A percentile compares a stretch with the other conserved stretches of the same genome.
phyloP scores from a whole-genome alignment of 2,113 vertebrate species.

The Poicephalus meyeri region DNA sequence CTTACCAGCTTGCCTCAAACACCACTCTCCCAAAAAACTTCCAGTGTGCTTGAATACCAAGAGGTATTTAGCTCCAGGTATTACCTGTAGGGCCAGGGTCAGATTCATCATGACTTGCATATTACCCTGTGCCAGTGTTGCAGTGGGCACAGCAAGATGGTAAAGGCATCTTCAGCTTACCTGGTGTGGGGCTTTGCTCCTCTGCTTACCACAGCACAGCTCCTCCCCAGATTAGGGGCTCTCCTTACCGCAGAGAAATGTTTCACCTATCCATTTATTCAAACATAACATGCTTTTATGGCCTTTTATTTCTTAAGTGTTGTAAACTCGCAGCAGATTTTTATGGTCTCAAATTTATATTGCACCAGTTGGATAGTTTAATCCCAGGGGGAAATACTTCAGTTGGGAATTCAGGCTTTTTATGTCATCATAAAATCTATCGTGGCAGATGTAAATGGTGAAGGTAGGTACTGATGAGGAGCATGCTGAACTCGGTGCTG shows the following conservation, averaged over 20 bases:
- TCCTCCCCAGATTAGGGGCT: not conserved
- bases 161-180: not conserved
- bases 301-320: slow-evolving; percentile 31
- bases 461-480: not conserved
- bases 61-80: not conserved
- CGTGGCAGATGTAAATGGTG: not conserved
- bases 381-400: not conserved
- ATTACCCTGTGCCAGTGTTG: accelerated
- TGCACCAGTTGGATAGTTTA: not conserved
- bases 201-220: not conserved
- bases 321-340: not conserved
- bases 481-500: not conserved
- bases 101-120: accelerated
- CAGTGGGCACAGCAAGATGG: accelerated
- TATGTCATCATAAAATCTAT: not conserved
- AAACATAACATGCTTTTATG: slow-evolving; percentile 9
- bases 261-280: not conserved
- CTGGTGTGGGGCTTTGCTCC: not conserved
- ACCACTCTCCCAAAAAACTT: accelerated
- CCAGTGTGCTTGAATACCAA: not conserved
- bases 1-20: not conserved
- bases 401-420: slow-evolving; percentile 28
- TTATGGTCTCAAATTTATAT: slow-evolving; percentile 28
- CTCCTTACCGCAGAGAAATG: not conserved
- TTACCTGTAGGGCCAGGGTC: too few relatives aligned